Base-by-base conservation (phyloP, 2,797 vertebrate species). In the Chrysolophus pictus region DNA sequence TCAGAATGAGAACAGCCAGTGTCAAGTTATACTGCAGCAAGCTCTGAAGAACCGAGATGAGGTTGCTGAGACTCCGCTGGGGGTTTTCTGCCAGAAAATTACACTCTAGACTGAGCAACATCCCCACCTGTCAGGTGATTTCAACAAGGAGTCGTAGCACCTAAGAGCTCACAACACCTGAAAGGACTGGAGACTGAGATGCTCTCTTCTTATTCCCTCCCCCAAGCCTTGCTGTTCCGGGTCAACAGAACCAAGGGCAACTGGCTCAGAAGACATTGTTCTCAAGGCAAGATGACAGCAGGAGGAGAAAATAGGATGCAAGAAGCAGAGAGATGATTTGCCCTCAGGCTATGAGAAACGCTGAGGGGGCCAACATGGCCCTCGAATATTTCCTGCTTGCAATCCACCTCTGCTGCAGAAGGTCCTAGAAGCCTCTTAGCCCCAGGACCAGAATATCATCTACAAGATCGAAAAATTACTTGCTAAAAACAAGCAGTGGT, bases 211-310 rank as follows among this genome's bases (percentile, higher is more conserved):
- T 63, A 60, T 44, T 89, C 81, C 93, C 88, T 91, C 55, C 84
- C 35, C 39, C 75, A 80, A 83, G 78, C 70, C 46, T 72, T 94
- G 59, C 1, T 93, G 87, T 96, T 96, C 89, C 1, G 15, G 92
- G 95, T 95, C 93, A 97, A 49, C 74, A 95, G 91, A 91, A 88
- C 84, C 90, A 96, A 91, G 94, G 83, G 91, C 92, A 92, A 88
- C 53, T 80, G 42, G 87, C 83, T 76, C 69, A 94, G 81, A 95
- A 90, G 84, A 94, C 39, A 60, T 17, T 65, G 84, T 41, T 93
- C 94, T 90, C 86, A 70, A 96, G 95, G 94, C 92, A 95, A 92
- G 87, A 94, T 84, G 93, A 93, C 94, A 96, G 93, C 91, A 93
- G 86, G 71, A 96, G 78, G 49, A 96, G 84, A 76, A 95, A 96